Percentiles rank a stretch among this genome's conserved stretches.
These are phyloP conservation scores for Ophion ventricosus DNA, from an alignment of 2,888 invertebrate species.

Conservation along the genomic window DNA sequence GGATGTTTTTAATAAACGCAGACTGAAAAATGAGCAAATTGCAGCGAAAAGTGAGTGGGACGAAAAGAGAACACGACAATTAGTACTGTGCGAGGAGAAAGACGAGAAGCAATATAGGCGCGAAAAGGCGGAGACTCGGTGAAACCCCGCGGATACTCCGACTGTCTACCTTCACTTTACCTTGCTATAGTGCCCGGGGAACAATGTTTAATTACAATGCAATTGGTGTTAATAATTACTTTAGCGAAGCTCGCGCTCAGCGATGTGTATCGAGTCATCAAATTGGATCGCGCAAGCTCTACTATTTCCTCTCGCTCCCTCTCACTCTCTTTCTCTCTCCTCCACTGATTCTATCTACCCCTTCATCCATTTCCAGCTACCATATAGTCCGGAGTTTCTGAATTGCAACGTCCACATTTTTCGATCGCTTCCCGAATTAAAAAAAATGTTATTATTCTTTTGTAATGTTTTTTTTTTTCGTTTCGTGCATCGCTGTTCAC, in stretches of 20 bases:
- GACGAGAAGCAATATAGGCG: slow-evolving; percentile 19
- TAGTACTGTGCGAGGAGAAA: slow-evolving; percentile 2
- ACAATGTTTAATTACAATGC: slow-evolving; percentile 76
- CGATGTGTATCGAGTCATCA: slow-evolving; percentile 79
- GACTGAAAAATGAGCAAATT: slow-evolving; percentile 24
- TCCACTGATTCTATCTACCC: slow-evolving; percentile 9
- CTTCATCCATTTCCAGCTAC: slow-evolving; percentile 47
- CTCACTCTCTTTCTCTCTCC: slow-evolving; percentile 31
- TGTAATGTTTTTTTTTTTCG: slow-evolving; percentile 25
- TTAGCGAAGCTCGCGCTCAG: slow-evolving; percentile 73
- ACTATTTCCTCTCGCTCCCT: slow-evolving; percentile 31
- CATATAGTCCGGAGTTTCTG: slow-evolving; percentile 54
- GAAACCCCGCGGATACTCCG: slow-evolving; percentile 34
- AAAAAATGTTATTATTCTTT: background rate
- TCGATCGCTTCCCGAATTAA: slow-evolving; percentile 42
- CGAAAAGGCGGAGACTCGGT: slow-evolving; percentile 51
- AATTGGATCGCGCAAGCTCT: slow-evolving; percentile 73
- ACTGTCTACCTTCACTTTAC: slow-evolving; percentile 18
- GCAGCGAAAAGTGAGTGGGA: slow-evolving; percentile 28
- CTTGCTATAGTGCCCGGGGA: slow-evolving; percentile 50
- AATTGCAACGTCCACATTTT: slow-evolving; percentile 64
- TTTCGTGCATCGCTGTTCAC: slow-evolving; percentile 50
- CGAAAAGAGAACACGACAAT: slow-evolving; percentile 38
- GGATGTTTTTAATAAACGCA: background rate
- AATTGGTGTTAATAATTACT: slow-evolving; percentile 79